Percentiles rank a stretch among this genome's conserved stretches.
Evolutionary conservation across 2,888 invertebrate genomes (phyloP).

Genomic region (Agapetus fuscipes): DNA sequence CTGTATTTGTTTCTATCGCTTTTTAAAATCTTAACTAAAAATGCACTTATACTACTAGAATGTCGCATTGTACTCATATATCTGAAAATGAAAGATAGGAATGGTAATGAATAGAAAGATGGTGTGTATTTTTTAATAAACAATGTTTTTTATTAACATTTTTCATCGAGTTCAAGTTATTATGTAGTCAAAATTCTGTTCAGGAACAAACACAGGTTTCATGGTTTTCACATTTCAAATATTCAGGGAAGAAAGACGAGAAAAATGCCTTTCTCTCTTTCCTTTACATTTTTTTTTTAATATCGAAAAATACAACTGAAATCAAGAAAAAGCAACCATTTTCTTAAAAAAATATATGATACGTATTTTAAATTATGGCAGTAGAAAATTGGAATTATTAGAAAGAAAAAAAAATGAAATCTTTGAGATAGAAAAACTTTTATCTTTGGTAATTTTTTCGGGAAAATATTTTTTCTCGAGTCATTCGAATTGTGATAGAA

Average conservation of each 20-base stretch:
- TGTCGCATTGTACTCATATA: too few relatives aligned
- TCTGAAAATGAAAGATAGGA: too few relatives aligned
- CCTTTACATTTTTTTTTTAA: neutral
- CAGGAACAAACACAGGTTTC: conserved; percentile 21
- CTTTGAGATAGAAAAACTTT: too few relatives aligned
- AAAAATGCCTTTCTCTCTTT: conserved; percentile 1
- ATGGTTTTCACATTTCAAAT: neutral
- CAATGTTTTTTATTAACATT: conserved; percentile 47
- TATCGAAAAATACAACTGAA: too few relatives aligned
- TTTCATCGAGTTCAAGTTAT: conserved; percentile 25
- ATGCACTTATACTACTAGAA: too few relatives aligned
- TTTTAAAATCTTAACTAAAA: too few relatives aligned
- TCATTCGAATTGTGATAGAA: too few relatives aligned
- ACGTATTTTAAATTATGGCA: neutral
- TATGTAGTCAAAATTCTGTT: conserved; percentile 18
- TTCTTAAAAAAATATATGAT: neutral
- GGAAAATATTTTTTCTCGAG: too few relatives aligned
- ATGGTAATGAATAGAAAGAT: neutral
- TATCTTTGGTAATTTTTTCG: too few relatives aligned
- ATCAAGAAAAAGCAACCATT: too few relatives aligned
- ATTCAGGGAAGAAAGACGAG: neutral
- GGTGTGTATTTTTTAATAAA: conserved; percentile 37
- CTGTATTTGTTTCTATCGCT: too few relatives aligned
- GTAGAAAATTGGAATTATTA: neutral
- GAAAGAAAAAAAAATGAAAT: too few relatives aligned